Base-by-base conservation (phyloP, 2,888 invertebrate species). In the Tanaodytes sp. region DNA sequence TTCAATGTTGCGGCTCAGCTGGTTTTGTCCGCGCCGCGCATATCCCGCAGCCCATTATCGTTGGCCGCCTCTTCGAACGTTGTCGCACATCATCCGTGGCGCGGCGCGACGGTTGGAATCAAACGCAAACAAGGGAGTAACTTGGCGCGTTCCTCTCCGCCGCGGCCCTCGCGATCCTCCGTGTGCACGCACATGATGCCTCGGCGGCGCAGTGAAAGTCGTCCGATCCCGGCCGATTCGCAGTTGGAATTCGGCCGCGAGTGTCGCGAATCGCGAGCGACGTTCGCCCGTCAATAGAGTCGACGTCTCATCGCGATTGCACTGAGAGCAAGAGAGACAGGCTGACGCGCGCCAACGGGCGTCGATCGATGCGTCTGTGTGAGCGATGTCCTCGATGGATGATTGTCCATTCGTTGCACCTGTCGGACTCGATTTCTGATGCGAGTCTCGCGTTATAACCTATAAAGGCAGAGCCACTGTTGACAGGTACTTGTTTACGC, bases 401-500 rank as follows among this genome's bases (percentile, higher is more conserved):
- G n/a, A n/a, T 58, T 49, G 49, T 49, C 39, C 48, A 23, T 43
- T 37, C 42, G 37, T 19, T 39, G 61, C 61, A 67, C 61, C 66
- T 67, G 66, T 49, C 55, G 59, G 12, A 54, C 42, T 54, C 16
- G 55, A 55, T 49, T 64, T 64, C 31, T 64, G 63, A 64, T 46
- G 52, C 49, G 23, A 51, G 37, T 33, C 51, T 43, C 33, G 54
- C 46, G 37, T 23, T 61, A 67, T 67, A 67, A 67, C 66, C 66
- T 66, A 66, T 66, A 66, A 59, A 48, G 40, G 33, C 54, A 9
- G 54, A 48, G 43, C 23, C 12, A 54, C 58, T 19, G 30, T 59
- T 52, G 65, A 52, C 65, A 66, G 59, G 65, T 59, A 59, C 54
- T 59, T 66, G 59, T 66, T 66, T 66, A 59, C 40, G 59, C 45